A percentile compares a stretch with the other conserved stretches of the same genome.
Evolutionary conservation across 2,113 vertebrate species (phyloP).

Genomic region (Ranitomeya variabilis): DNA sequence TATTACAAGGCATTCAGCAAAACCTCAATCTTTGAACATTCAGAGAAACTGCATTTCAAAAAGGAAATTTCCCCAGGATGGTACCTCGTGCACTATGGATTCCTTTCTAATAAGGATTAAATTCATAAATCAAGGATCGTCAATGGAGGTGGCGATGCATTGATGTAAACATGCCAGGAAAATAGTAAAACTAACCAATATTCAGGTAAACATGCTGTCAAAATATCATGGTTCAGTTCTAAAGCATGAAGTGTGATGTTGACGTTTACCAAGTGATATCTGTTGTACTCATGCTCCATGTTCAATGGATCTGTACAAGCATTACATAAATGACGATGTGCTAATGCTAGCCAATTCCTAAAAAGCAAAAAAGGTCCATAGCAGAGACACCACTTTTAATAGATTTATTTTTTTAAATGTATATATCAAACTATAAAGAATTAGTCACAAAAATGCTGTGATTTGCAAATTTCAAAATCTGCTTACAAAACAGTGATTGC

Average conservation of each 20-base stretch:
- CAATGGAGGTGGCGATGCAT: neutral
- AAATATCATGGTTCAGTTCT: neutral
- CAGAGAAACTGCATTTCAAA: neutral
- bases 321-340: neutral
- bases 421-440: slow-evolving; percentile 18
- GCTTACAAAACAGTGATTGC: slow-evolving; percentile 51
- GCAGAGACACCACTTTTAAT: neutral
- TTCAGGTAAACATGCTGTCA: slow-evolving; percentile 17
- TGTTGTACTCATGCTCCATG: slow-evolving; percentile 1
- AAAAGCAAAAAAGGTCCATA: slow-evolving; percentile 24
- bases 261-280: neutral
- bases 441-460: slow-evolving; percentile 43
- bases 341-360: neutral
- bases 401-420: neutral
- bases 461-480: slow-evolving; percentile 16
- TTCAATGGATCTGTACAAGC: neutral
- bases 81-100: neutral
- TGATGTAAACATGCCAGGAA: slow-evolving; percentile 6
- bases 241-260: neutral
- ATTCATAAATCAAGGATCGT: neutral
- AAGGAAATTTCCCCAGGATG: neutral
- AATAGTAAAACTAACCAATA: slow-evolving; percentile 10
- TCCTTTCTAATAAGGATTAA: neutral
- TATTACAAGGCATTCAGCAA: neutral
- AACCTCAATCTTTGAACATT: neutral